Base-by-base conservation (phyloP, 2,797 vertebrate species). In the Austrolebias charrua region DNA sequence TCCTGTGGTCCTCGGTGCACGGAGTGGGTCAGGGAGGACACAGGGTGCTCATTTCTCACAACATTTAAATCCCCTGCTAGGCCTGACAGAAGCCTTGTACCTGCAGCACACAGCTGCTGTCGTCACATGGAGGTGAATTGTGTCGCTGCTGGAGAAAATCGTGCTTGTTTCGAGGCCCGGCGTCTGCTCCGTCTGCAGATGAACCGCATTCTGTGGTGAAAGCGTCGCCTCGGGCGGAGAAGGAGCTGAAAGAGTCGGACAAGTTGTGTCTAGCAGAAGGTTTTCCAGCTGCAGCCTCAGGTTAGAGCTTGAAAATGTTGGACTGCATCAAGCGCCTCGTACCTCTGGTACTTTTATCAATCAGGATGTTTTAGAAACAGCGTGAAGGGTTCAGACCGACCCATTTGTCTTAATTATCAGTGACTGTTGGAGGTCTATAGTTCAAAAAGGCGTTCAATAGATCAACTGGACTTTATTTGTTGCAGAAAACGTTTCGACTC, bases 211-310 rank as follows among this genome's bases (percentile, higher is more conserved):
- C 24, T 24, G 24, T 24, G 24, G 24, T 24, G 24, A 66, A 61
- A n/a, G 4, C 33, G 13, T 20, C 33, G 47, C 71, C 54, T 0
- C 11, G 28, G 72, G 73, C 57, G 1, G 2, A 1, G 16, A 68
- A 20, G 28, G 46, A 56, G 50, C 33, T 53, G 62, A 19, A 47
- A 38, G 14, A 31, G 69, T 38, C 29, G 20, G 81, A 59, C 89
- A 35, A 79, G 89, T 78, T 51, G 58, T 10, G 62, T 87, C 86
- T 76, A 5, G 85, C 69, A 79, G 55, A 4, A n/a, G 9, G 1
- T 63, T 60, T 58, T 24, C 24, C 24, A 24, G 24, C 24, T 24
- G 24, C 24, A 24, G 24, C 24, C 24, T 5, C 24, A 33, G 31
- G 31, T 33, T 33, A 8, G 31, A 33, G 35, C 35, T 38, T 38